phyloP scores from a whole-genome alignment of 2,888 invertebrate species.

The Andrena praecox region DNA sequence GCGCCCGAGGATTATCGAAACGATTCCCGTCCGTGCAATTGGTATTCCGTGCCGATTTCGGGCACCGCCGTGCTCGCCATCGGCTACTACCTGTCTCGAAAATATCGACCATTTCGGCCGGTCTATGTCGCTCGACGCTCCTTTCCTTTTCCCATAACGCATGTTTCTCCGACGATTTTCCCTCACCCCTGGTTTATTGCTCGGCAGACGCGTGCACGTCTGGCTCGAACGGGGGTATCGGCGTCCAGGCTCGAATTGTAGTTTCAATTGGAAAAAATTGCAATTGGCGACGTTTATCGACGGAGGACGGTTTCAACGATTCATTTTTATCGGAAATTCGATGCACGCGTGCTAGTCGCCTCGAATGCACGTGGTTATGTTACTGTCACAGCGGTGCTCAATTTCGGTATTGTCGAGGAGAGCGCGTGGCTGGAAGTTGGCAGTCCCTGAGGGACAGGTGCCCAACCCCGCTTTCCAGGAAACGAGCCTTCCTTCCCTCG shows the following conservation, averaged over 20 bases:
- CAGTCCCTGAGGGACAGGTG: conserved; percentile 83
- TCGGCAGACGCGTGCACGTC: neutral
- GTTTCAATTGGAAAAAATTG: neutral
- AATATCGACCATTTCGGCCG: conserved; percentile 75
- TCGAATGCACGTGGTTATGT: conserved; percentile 67
- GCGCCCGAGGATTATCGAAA: conserved; percentile 42
- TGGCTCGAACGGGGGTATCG: no score
- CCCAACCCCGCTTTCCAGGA: conserved; percentile 84
- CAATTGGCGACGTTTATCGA: neutral
- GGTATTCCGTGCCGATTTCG: conserved; percentile 78
- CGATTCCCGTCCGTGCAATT: conserved; percentile 63
- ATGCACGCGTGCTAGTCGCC: neutral
- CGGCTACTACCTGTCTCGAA: conserved; percentile 77
- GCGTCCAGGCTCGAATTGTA: neutral
- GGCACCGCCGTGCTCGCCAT: conserved; percentile 77
- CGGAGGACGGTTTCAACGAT: neutral
- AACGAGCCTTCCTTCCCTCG: conserved; percentile 77
- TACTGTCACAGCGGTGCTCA: conserved; percentile 72
- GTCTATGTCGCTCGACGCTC: neutral
- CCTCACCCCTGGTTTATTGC: neutral
- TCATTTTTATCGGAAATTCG: conserved; percentile 13
- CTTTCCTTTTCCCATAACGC: conserved; percentile 14
- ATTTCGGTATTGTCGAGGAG: conserved; percentile 9
- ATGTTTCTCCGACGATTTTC: neutral
- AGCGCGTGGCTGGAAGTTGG: conserved; percentile 66